These are phyloP conservation scores for Leptopilina syphax DNA, from an alignment of 2,888 invertebrate genomes.

Conservation along the genomic window DNA sequence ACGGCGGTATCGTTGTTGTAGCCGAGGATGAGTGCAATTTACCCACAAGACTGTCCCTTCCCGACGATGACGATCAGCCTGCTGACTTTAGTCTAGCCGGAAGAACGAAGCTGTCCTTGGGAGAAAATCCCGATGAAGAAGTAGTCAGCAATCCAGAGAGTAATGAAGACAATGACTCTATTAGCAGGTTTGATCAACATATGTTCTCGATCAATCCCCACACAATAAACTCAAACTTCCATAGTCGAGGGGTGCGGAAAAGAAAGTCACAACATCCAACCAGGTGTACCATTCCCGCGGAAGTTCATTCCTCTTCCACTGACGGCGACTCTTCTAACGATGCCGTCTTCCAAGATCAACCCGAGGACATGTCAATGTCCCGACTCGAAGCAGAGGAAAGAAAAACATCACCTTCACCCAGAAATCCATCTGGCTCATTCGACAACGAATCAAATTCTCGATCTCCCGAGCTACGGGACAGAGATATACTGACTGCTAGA, in stretches of 20 bases:
- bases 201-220: constrained; percentile 65
- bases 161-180: constrained; percentile 78
- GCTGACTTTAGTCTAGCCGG: constrained; percentile 85
- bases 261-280: constrained; percentile 93
- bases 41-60: constrained; percentile 64
- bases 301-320: constrained; percentile 79
- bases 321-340: constrained; percentile 82
- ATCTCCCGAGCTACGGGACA: constrained; percentile 59
- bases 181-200: constrained; percentile 69
- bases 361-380: constrained; percentile 76
- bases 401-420: constrained; percentile 66
- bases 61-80: constrained; percentile 79
- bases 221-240: constrained; percentile 65
- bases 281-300: constrained; percentile 83
- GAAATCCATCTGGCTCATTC: constrained; percentile 43
- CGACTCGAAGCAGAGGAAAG: constrained; percentile 70
- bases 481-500: background rate
- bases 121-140: constrained; percentile 79
- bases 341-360: constrained; percentile 76
- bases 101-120: constrained; percentile 79
- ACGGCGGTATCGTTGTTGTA: constrained; percentile 80
- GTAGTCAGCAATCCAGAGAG: constrained; percentile 81
- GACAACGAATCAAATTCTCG: constrained; percentile 62
- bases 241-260: constrained; percentile 81
- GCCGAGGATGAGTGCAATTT: constrained; percentile 79